Percentiles rank a stretch among this genome's conserved stretches.
phyloP scores from a whole-genome alignment of 2,888 invertebrate genomes.

The Phytoseiulus persimilis region DNA sequence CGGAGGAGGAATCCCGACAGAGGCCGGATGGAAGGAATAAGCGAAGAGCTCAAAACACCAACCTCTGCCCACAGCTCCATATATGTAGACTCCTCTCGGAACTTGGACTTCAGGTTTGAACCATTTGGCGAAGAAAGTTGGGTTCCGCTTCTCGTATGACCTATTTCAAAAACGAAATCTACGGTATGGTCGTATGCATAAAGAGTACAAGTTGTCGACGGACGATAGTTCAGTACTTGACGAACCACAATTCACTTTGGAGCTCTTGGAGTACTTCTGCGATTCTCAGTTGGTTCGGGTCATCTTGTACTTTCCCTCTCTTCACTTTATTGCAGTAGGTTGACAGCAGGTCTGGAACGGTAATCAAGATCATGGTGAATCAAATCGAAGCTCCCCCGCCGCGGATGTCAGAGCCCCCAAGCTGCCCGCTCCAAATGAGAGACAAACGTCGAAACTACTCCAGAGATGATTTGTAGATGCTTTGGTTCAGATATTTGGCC shows the following conservation, averaged over 20 bases:
- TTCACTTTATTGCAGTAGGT: conserved; percentile 43
- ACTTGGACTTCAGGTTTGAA: conserved; percentile 41
- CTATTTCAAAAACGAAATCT: too few species aligned
- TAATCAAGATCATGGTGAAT: background rate
- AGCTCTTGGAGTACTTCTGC: conserved; percentile 63
- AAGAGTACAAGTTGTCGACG: background rate
- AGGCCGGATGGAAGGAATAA: too few species aligned
- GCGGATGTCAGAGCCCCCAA: too few species aligned
- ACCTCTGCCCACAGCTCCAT: conserved; percentile 60
- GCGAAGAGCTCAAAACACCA: background rate
- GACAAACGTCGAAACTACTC: too few species aligned
- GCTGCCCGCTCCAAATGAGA: too few species aligned
- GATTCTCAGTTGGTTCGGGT: conserved; percentile 65
- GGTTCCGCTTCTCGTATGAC: conserved; percentile 41
- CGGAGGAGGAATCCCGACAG: background rate
- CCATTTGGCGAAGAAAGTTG: background rate
- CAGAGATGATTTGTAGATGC: too few species aligned
- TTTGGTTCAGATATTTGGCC: too few species aligned
- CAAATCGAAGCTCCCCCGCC: too few species aligned
- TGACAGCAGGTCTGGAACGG: conserved; percentile 37
- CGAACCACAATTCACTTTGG: conserved; percentile 56
- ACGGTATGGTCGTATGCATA: conserved; percentile 13
- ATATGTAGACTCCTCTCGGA: conserved; percentile 74
- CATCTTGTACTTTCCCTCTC: conserved; percentile 53
- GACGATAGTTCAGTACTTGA: too few species aligned